Conservation (phyloP, 2,113 vertebrate genomes). For the Planiliza haematocheilus region DNA sequence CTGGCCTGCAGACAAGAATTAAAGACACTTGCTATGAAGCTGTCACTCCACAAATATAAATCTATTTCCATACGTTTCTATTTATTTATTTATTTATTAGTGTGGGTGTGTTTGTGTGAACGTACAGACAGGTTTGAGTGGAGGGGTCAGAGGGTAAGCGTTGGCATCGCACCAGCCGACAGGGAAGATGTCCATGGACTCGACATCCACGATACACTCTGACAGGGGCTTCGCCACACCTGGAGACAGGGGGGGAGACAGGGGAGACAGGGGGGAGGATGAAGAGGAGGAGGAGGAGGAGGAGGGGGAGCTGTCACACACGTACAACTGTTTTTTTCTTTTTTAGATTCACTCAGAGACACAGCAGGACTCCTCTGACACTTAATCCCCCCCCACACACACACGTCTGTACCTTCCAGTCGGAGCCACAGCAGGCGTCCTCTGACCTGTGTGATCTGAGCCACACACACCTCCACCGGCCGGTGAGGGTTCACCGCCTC, state of each 20-base stretch:
- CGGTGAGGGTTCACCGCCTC: constrained; percentile 92
- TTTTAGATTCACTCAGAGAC: constrained; percentile 87
- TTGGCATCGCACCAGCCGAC: constrained; percentile 99
- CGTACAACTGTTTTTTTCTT: neutral
- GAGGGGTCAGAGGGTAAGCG: constrained; percentile 89
- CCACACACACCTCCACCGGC: constrained; percentile 91
- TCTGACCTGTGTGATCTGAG: constrained; percentile 90
- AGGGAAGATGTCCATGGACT: constrained; percentile 96
- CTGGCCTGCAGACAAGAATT: constrained; percentile 81
- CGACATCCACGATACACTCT: constrained; percentile 92
- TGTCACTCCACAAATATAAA: neutral
- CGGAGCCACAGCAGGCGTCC: constrained; percentile 94
- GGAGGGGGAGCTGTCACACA: constrained; percentile 19
- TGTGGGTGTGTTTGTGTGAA: no score
- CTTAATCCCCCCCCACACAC: constrained; percentile 43
- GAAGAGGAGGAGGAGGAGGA: neutral
- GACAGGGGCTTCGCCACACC: constrained; percentile 87
- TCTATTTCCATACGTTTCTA: constrained; percentile 10
- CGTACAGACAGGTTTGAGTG: constrained; percentile 90
- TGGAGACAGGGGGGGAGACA: no score
- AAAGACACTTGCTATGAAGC: neutral
- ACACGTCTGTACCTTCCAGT: constrained; percentile 89
- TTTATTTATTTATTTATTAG: constrained; percentile 37
- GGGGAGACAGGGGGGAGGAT: constrained; percentile 7
- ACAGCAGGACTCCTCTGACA: constrained; percentile 87